A percentile compares a stretch with the other conserved stretches of the same genome.
These are phyloP conservation scores for Lasioglossum baleicum DNA, from an alignment of 1,140 invertebrate species.

Conservation along the genomic window DNA sequence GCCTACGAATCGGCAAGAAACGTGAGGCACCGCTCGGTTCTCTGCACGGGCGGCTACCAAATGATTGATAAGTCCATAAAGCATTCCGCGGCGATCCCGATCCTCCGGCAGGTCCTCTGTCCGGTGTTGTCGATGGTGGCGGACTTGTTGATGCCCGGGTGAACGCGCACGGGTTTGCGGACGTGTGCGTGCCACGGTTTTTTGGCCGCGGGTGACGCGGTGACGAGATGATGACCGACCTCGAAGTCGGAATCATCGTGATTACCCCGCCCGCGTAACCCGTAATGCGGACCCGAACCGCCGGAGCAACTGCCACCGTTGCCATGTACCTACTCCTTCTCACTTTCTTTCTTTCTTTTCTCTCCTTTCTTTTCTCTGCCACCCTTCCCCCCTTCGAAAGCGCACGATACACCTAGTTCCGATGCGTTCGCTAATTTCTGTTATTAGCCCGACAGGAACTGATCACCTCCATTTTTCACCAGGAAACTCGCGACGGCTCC, in stretches of 20 bases:
- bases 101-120: constrained; percentile 26
- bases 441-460: constrained; percentile 60
- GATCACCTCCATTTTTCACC: constrained; percentile 44
- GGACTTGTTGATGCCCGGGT: constrained; percentile 16
- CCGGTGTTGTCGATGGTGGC: constrained; percentile 30
- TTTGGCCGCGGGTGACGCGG: constrained; percentile 77
- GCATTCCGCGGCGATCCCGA: constrained; percentile 50
- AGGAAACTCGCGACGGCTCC: background rate
- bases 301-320: constrained; percentile 75
- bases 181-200: constrained; percentile 60
- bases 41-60: constrained; percentile 73
- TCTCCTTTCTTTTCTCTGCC: too few relatives aligned
- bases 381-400: background rate
- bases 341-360: background rate
- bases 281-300: constrained; percentile 71
- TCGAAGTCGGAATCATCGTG: constrained; percentile 76
- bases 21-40: constrained; percentile 26
- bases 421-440: constrained; percentile 47
- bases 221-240: constrained; percentile 80
- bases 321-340: constrained; percentile 32
- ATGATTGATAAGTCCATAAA: constrained; percentile 81
- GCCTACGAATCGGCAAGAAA: constrained; percentile 65
- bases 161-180: constrained; percentile 51
- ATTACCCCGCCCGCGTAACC: constrained; percentile 77
- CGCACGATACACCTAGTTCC: constrained; percentile 34